Conservation (phyloP, 53 echinoderm and acorn worm species). For the Patiria pectinifera region DNA sequence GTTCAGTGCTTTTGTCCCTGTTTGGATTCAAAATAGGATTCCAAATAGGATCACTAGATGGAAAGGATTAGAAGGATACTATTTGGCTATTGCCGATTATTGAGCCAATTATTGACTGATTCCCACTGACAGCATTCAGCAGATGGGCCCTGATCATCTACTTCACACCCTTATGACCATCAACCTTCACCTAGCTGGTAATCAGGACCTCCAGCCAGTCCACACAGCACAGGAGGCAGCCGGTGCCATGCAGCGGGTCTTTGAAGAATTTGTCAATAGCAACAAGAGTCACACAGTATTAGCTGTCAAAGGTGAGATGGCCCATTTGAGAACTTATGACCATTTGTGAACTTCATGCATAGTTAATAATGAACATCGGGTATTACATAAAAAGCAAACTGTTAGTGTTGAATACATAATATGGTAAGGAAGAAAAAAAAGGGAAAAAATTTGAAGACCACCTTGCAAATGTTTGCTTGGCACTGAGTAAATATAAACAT, state of each 20-base stretch:
- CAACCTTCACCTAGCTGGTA: constrained; percentile 20
- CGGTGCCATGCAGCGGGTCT: constrained; percentile 76
- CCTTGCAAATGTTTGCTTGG: not conserved
- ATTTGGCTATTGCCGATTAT: too few relatives aligned
- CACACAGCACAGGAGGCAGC: constrained; percentile 88
- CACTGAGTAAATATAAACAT: not conserved
- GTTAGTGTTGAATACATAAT: too few relatives aligned
- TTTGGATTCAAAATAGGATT: too few relatives aligned
- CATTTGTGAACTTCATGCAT: not conserved
- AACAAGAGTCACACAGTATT: constrained; percentile 56
- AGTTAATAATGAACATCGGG: too few relatives aligned
- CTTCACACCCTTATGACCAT: constrained; percentile 50
- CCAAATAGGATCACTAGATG: too few relatives aligned
- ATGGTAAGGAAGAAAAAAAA: too few relatives aligned
- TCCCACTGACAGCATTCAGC: constrained; percentile 31
- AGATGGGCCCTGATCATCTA: constrained; percentile 49
- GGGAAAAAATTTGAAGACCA: too few relatives aligned
- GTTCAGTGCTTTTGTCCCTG: too few relatives aligned
- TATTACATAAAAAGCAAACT: too few relatives aligned
- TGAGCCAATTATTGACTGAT: not conserved
- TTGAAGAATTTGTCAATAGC: constrained; percentile 81
- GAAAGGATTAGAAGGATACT: not conserved
- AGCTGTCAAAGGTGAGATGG: constrained; percentile 78
- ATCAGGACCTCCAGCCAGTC: constrained; percentile 44
- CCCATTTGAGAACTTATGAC: too few relatives aligned